These are phyloP conservation scores for Sycon ciliatum DNA, from an alignment of 37 sponge, comb jelly and placozoan genomes.

Conservation along the genomic window DNA sequence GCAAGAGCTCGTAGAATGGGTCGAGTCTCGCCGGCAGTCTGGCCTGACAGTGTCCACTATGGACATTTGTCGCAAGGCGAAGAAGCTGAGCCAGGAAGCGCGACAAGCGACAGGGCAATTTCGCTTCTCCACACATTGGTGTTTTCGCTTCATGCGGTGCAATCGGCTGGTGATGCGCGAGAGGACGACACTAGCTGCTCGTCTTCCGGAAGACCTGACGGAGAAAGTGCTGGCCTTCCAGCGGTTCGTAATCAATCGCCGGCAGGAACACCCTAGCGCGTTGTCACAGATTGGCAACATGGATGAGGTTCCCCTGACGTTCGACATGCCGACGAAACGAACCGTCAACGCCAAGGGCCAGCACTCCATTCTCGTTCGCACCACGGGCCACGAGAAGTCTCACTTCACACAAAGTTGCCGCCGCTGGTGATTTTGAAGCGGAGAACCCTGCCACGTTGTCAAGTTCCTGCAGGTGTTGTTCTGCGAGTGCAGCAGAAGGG, in stretches of 20 bases:
- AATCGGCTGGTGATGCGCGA: slow-evolving; percentile 15
- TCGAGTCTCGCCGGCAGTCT: too few species aligned
- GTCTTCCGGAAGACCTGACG: slow-evolving; percentile 19
- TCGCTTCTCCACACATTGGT: too few species aligned
- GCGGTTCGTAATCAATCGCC: not conserved
- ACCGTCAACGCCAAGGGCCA: slow-evolving; percentile 34
- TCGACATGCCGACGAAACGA: slow-evolving; percentile 49
- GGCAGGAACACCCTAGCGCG: not conserved
- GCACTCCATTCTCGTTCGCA: slow-evolving; percentile 30
- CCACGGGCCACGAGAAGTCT: slow-evolving; percentile 50
- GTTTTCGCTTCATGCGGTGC: slow-evolving; percentile 25
- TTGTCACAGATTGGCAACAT: slow-evolving; percentile 20
- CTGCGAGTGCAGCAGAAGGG: slow-evolving; percentile 23
- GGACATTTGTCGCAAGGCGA: too few species aligned
- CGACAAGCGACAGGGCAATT: too few species aligned
- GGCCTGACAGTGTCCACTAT: too few species aligned
- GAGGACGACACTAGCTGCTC: slow-evolving; percentile 29
- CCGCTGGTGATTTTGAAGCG: slow-evolving; percentile 50
- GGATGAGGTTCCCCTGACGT: slow-evolving; percentile 50
- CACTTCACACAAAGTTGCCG: slow-evolving; percentile 37
- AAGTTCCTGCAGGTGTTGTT: slow-evolving; percentile 19
- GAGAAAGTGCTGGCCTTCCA: slow-evolving; percentile 29
- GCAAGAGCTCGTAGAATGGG: too few species aligned
- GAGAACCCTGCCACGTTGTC: slow-evolving; percentile 9
- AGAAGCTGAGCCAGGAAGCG: too few species aligned